Percentiles rank a stretch among this genome's conserved stretches.
Evolutionary conservation across 1,140 invertebrate species (phyloP).

Genomic region (Dendroctonus ponderosae): DNA sequence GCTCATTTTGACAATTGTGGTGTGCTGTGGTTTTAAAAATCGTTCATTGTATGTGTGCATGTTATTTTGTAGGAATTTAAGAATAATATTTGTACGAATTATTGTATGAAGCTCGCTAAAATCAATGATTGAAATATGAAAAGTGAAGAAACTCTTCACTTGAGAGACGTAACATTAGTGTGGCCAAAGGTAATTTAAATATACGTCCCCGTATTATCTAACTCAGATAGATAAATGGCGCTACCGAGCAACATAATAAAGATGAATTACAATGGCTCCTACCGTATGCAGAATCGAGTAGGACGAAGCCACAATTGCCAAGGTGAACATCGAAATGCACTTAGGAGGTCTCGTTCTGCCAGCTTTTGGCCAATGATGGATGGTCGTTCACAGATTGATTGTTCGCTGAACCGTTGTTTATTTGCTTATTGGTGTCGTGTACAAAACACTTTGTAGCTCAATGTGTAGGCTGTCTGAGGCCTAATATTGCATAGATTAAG

Average conservation of each 20-base stretch:
- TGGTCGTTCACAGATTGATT: conserved; percentile 30
- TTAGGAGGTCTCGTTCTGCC: conserved; percentile 8
- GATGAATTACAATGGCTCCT: conserved; percentile 32
- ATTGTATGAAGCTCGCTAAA: too few species aligned
- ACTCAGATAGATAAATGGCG: conserved; percentile 5
- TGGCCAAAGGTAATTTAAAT: too few species aligned
- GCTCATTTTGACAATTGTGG: too few species aligned
- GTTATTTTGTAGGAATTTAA: too few species aligned
- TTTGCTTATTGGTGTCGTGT: conserved; percentile 23
- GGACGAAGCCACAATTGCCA: conserved; percentile 17
- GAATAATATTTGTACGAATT: too few species aligned
- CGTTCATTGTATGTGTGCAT: too few species aligned
- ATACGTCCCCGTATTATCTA: too few species aligned
- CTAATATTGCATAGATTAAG: conserved; percentile 3
- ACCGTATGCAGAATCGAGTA: conserved; percentile 27
- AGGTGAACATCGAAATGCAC: conserved; percentile 35
- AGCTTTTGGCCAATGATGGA: conserved; percentile 28
- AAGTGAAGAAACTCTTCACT: too few species aligned
- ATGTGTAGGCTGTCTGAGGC: conserved; percentile 1
- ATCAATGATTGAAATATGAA: too few species aligned
- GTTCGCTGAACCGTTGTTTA: conserved; percentile 20
- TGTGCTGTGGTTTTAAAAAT: too few species aligned
- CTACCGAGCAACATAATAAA: conserved; percentile 20
- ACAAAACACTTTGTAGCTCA: conserved; percentile 21
- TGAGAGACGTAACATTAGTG: too few species aligned